Base-by-base conservation (phyloP, 2,888 invertebrate species). In the Brachypalpus laphriformis region DNA sequence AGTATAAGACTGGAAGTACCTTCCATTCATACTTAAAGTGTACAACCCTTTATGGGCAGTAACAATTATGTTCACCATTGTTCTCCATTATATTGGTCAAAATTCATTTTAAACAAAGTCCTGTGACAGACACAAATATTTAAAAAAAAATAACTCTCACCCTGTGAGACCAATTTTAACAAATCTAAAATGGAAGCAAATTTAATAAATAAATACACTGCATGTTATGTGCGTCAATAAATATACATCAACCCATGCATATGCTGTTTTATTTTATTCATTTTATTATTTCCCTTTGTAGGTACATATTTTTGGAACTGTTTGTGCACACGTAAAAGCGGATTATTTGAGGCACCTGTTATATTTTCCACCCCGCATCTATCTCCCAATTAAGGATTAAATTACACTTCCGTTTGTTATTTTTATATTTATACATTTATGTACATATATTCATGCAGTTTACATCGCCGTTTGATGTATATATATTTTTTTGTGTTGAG, bases 351-450 rank as follows among this genome's bases (percentile, higher is more conserved):
- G 20, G 47, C 14, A 65, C 63, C 63, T 34, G 47, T 22, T 20
- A 65, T 47, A 45, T 40, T 28, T 40, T 40, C 9, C 28, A 40
- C 37, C 40, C 59, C 16, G 16, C 14, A 49, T 37, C 18, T 22
- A 51, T 28, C 61, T 49, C 47, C 56, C 47, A 20, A 42, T 51
- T 22, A 6, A 28, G 74, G 66, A 81, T 81, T 81, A 74, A 68
- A 74, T 74, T 75, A 54, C 61, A 40, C 31, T 63, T 77, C 61
- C 70, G 70, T 51, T 61, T 61, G 14, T 34, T 34, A 3, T 28
- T 22, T 45, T 40, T 40, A 61, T 61, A 66, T 49, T 59, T 20
- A 42, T 40, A 18, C 18, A n/a, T 20, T n/a, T n/a, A 28, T 34
- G 6, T 37, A 3, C n/a, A n/a, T n/a, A n/a, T n/a, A n/a, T n/a